Base-by-base conservation (phyloP, 2,797 vertebrate genomes). In the Thamnophis elegans region DNA sequence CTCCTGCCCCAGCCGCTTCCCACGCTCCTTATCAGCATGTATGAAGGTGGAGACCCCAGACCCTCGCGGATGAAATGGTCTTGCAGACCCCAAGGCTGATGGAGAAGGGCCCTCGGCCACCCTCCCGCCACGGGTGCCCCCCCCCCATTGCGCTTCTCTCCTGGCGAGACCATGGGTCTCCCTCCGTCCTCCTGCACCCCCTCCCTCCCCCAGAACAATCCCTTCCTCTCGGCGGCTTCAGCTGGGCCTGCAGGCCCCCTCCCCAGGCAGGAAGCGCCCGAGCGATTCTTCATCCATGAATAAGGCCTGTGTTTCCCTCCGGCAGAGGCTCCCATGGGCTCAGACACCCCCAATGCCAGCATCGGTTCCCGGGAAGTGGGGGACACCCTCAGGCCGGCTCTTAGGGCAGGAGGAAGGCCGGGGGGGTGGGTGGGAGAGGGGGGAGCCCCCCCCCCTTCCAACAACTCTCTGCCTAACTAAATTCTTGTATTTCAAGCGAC, bases 351-450 rank as follows among this genome's bases (percentile, higher is more conserved):
- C 65, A 1, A 0, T 11, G 32, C 25, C 36, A 47, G 73, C 20
- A 12, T 20, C 4, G 18, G 93, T 93, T 22, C 11, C n/a, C 32
- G 18, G 91, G 93, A 92, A 73, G 28, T 96, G 90, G 73, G 62
- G 0, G 51, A 85, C 94, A 88, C 85, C 60, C 88, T 88, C 62
- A 8, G 90, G 90, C 90, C 28, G 94, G 94, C 94, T 94, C 91
- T 89, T 94, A 94, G 88, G 86, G 90, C 94, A 91, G 20, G 2
- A 56, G 55, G 86, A 14, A 36, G 62, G 12, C 12, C 12, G 0
- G 8, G 59, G 8, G 59, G 9, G 3, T n/a, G n/a, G n/a, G n/a
- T n/a, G n/a, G n/a, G 28, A 11, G 10, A 0, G 28, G 4, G 62
- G 62, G 28, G 5, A 32, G 65, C 6, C 14, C 14, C n/a, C n/a